A percentile compares a stretch with the other conserved stretches of the same genome.
These are phyloP conservation scores for Trissonchulus latispiculum DNA, from an alignment of 2,888 invertebrate species.

Conservation along the genomic window DNA sequence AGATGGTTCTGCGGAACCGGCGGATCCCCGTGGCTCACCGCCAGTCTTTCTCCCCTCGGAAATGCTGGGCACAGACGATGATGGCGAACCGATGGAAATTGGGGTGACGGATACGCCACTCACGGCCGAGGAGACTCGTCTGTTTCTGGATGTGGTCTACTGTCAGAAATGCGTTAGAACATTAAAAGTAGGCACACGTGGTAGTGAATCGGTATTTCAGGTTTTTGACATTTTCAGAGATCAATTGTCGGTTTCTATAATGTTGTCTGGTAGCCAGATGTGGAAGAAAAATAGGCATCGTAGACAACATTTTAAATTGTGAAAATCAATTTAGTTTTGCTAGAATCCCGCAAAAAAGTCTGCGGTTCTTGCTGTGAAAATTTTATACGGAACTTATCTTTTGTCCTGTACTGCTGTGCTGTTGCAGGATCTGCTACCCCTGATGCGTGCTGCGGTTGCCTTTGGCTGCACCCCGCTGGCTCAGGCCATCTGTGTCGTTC, in stretches of 20 bases:
- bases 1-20: too few relatives aligned
- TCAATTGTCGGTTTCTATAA: neutral
- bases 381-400: too few relatives aligned
- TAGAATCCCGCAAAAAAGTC: neutral
- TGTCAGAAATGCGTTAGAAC: neutral
- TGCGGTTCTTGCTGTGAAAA: too few relatives aligned
- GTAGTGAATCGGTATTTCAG: neutral
- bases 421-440: conserved; percentile 2
- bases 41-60: too few relatives aligned
- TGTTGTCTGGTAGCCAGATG: neutral
- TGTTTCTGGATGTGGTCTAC: conserved; percentile 4
- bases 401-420: neutral
- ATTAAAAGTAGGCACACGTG: neutral
- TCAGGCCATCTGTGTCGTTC: conserved; percentile 12
- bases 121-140: neutral
- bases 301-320: too few relatives aligned
- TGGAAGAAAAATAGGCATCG: too few relatives aligned
- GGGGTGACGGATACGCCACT: neutral
- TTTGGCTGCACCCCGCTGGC: conserved; percentile 12
- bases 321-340: too few relatives aligned
- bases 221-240: neutral
- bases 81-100: neutral
- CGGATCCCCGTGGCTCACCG: too few relatives aligned
- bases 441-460: conserved; percentile 6
- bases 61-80: too few relatives aligned